phyloP scores from a whole-genome alignment of 2,113 vertebrate species.

The Falco punctatus region DNA sequence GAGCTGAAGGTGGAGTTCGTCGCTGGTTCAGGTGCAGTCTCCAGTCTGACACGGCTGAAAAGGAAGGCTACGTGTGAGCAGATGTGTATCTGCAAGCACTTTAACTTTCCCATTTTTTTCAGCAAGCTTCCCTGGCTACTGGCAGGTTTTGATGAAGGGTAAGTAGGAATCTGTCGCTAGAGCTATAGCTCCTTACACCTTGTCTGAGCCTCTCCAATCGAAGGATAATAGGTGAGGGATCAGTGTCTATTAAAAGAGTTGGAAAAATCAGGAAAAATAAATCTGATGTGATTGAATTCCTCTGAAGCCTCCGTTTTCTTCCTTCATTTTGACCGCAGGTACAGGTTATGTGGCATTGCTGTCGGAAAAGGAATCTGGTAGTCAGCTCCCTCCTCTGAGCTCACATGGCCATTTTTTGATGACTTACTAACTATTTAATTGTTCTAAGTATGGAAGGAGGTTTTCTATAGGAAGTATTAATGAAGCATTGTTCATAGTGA shows the following conservation, averaged over 20 bases:
- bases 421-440: neutral
- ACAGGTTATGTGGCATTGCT: accelerated
- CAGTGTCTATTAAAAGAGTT: neutral
- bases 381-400: neutral
- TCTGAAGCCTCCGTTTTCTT: neutral
- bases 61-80: neutral
- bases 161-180: neutral
- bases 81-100: neutral
- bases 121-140: neutral
- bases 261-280: neutral
- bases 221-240: neutral
- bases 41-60: neutral
- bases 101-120: neutral
- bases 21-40: neutral
- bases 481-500: neutral
- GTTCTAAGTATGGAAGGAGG: neutral
- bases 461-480: neutral
- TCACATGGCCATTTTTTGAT: neutral
- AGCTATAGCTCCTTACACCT: neutral
- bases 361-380: neutral
- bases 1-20: neutral
- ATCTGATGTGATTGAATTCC: neutral
- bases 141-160: neutral
- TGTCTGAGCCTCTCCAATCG: neutral
- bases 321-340: neutral